A percentile compares a stretch with the other conserved stretches of the same genome.
Evolutionary conservation across 2,797 vertebrate species (phyloP).

Genomic region (Gadopsis marmoratus): DNA sequence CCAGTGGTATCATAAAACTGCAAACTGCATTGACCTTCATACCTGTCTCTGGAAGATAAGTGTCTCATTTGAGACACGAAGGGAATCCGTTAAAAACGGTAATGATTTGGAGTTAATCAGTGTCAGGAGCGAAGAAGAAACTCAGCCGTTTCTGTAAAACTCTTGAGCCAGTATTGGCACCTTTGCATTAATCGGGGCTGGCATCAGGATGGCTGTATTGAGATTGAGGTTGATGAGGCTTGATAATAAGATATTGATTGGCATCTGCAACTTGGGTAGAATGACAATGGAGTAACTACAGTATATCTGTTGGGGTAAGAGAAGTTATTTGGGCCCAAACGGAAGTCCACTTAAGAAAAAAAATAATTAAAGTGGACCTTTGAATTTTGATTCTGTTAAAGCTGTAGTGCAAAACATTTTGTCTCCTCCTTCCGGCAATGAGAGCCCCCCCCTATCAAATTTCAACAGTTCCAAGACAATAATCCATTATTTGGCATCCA

Average conservation of each 20-base stretch:
- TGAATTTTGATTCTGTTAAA: too few relatives aligned
- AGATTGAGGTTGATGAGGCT: conserved; percentile 66
- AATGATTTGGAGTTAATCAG: conserved; percentile 61
- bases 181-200: conserved; percentile 54
- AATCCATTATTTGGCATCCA: too few relatives aligned
- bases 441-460: too few relatives aligned
- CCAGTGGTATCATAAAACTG: neutral
- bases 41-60: conserved; percentile 57
- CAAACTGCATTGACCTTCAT: conserved; percentile 40
- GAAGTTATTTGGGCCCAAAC: conserved; percentile 7
- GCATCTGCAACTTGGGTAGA: conserved; percentile 38
- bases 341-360: too few relatives aligned
- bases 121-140: conserved; percentile 44
- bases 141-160: conserved; percentile 37
- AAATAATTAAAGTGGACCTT: too few relatives aligned
- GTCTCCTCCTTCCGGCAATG: too few relatives aligned
- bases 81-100: conserved; percentile 41
- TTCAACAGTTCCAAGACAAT: too few relatives aligned
- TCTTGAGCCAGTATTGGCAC: conserved; percentile 49
- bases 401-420: too few relatives aligned
- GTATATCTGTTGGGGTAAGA: conserved; percentile 10
- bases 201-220: conserved; percentile 55
- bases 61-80: conserved; percentile 55
- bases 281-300: conserved; percentile 53
- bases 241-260: conserved; percentile 78